Evolutionary conservation across 2,113 vertebrate species (phyloP).

Genomic region (Meriones unguiculatus): DNA sequence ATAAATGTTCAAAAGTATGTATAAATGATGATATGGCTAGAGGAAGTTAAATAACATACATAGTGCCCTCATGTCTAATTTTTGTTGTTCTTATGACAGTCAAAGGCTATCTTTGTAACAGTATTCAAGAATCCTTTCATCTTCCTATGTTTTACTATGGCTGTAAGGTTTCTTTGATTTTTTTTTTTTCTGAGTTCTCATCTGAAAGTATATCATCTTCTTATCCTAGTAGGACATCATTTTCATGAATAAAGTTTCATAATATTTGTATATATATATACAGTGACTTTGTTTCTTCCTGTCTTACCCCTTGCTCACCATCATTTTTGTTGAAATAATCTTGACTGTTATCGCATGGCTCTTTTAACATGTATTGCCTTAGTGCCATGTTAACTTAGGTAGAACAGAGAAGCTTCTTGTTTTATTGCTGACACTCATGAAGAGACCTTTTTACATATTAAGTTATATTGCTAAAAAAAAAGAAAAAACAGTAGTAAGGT

Average conservation of each 20-base stretch:
- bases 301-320: background rate
- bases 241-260: slow-evolving; percentile 23
- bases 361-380: background rate
- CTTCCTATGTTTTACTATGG: background rate
- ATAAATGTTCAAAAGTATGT: background rate
- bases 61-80: background rate
- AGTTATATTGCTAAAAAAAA: background rate
- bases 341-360: slow-evolving; percentile 18
- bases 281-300: background rate
- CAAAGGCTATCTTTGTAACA: background rate
- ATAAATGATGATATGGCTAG: background rate
- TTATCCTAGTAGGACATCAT: background rate
- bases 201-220: background rate
- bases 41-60: background rate
- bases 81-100: background rate
- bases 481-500: background rate
- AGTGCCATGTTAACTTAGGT: background rate
- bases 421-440: slow-evolving; percentile 24
- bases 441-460: slow-evolving; percentile 38
- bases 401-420: background rate
- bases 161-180: background rate
- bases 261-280: background rate
- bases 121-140: background rate
- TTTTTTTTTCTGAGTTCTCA: background rate
- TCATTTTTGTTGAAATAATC: slow-evolving; percentile 11